Base-by-base conservation (phyloP, 2,113 vertebrate genomes). In the Marcusenius ussheri region DNA sequence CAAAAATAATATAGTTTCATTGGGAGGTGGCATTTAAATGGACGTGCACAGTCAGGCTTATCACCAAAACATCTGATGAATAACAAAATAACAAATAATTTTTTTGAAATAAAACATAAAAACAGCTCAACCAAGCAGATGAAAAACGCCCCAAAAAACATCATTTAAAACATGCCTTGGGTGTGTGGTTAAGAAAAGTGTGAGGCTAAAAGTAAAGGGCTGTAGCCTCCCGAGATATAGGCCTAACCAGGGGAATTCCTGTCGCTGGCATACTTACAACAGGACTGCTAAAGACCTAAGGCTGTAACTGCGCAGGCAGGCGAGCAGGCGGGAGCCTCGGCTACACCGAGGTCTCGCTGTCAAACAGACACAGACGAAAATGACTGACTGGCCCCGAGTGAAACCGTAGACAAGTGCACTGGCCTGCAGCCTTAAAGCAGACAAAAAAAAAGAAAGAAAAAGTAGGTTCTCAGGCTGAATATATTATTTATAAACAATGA, bases 241-340 rank as follows among this genome's bases (percentile, higher is more conserved):
- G 27, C n/a, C 62, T 70, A 93, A 92, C 91, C 92, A 91, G 96
- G 95, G 96, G 93, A 96, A 96, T 96, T 95, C 95, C 95, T 96
- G 94, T 95, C 95, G 95, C 96, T 96, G 95, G 94, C 94, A 96
- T 93, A 94, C 93, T 93, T 91, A 94, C 93, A 93, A 91, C 92
- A 94, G 93, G 92, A 90, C 93, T 93, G 91, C 50, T 88, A 94
- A 92, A 87, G 91, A 94, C 95, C 95, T 95, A 80, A 95, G 95
- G 95, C 95, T 92, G 91, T 92, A 91, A 90, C 90, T 56, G 93
- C 94, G 93, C 92, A 85, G 51, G 62, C 62, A 70, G 62, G 66
- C 35, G 35, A 31, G 83, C 90, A 83, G 74, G 74, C 15, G 6
- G 86, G 94, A 94, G 95, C 95, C 93, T 91, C 93, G 92, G 94